Conservation (phyloP, 1,140 invertebrate species). For the Triops longicaudatus region DNA sequence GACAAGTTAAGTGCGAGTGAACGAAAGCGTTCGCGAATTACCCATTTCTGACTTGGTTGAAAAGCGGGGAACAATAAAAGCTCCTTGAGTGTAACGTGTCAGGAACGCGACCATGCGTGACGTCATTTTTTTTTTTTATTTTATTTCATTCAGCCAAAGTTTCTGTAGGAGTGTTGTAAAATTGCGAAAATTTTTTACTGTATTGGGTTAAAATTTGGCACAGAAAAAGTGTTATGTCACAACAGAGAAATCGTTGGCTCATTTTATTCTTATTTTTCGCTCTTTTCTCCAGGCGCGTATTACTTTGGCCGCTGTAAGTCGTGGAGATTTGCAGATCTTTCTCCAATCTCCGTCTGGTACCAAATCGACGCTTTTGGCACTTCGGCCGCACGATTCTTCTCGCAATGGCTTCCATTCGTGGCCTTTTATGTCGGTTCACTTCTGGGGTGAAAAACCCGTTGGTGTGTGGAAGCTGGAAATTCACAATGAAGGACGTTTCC, state of each 20-base stretch:
- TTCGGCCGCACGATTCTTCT: conserved; percentile 74
- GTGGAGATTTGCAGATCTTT: conserved; percentile 84
- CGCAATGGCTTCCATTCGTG: conserved; percentile 77
- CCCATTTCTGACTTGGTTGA: too few relatives aligned
- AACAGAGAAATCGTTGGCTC: neutral
- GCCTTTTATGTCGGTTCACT: conserved; percentile 94
- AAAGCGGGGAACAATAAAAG: too few relatives aligned
- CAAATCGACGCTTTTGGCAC: conserved; percentile 71
- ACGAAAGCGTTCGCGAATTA: too few relatives aligned
- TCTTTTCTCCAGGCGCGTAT: conserved; percentile 54
- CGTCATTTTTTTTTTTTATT: too few relatives aligned
- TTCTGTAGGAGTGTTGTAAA: neutral
- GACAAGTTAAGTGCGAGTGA: too few relatives aligned
- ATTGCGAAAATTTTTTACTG: neutral
- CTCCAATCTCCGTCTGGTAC: conserved; percentile 81
- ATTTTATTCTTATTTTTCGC: neutral
- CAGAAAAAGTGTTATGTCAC: neutral
- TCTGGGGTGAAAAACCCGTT: conserved; percentile 88
- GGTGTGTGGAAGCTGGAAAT: conserved; percentile 89
- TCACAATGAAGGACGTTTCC: conserved; percentile 79
- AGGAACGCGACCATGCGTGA: neutral
- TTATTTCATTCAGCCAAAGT: too few relatives aligned
- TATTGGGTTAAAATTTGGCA: neutral
- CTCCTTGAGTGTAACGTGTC: too few relatives aligned
- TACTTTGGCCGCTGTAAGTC: conserved; percentile 62